Conservation (phyloP, 2,113 vertebrate species). For the Ciconia boyciana region DNA sequence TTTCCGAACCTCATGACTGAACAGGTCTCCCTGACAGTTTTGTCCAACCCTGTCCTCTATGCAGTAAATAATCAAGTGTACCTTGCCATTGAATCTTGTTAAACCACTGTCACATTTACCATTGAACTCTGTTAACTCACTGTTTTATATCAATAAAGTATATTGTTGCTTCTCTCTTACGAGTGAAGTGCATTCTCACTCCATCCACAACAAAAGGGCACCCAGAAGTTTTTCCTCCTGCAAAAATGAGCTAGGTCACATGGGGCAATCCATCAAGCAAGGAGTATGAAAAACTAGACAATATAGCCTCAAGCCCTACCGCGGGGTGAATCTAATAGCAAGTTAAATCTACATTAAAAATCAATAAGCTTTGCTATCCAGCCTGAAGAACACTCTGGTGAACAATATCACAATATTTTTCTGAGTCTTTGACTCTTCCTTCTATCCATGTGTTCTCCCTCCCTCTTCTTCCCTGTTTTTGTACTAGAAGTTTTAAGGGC, state of each 20-base stretch:
- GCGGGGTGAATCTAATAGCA: not conserved
- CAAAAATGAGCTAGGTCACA: not conserved
- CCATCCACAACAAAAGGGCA: no score
- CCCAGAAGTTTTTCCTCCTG: not conserved
- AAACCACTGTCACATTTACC: no score
- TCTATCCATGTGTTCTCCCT: not conserved
- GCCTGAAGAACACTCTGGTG: not conserved
- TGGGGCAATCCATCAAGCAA: not conserved
- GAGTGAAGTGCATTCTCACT: no score
- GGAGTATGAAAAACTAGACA: not conserved
- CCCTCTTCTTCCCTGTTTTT: not conserved
- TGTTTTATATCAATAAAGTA: no score
- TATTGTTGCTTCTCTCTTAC: no score
- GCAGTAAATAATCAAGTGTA: no score
- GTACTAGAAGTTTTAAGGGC: not conserved
- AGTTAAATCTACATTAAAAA: not conserved
- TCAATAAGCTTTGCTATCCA: not conserved
- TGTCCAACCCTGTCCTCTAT: no score
- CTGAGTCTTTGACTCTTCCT: not conserved
- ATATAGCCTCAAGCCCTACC: not conserved
- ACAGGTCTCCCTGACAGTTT: no score
- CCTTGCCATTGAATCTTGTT: no score
- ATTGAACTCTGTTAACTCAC: no score
- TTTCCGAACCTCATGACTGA: no score
- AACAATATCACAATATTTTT: not conserved